Evolutionary conservation across 2,113 vertebrate species (phyloP), one percentile per base, ranked within the genome.

Genomic region (Tauraco erythrolophus): DNA sequence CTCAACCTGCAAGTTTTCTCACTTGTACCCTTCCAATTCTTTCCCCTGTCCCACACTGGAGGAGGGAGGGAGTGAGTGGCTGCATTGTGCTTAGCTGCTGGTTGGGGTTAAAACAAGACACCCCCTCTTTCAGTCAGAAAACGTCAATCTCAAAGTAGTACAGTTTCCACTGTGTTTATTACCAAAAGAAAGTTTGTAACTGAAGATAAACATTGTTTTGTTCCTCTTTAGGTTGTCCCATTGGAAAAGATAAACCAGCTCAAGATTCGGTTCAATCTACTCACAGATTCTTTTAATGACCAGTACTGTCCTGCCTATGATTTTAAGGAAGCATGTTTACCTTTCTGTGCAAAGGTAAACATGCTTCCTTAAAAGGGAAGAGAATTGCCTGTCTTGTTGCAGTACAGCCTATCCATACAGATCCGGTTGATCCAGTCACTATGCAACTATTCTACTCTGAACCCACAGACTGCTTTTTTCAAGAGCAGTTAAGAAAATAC

Each of bases 361-460:
- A n/a, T n/a, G n/a, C n/a, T n/a, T n/a, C n/a, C n/a, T n/a, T n/a
- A 5, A 82, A 19, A 85, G 17, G 2, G 11, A 57, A 68, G 43
- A 53, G 14, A 54, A 50, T 23, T 84, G 4, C 14, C 9, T 43
- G 5, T 24, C 0, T 0, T 24, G 13, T 57, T 62, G 5, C 4
- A 53, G 37, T 33, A 58, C 37, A 77, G 9, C 16, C 16, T 8
- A 61, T 43, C 22, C 13, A 14, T 30, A 28, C 3, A n/a, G 17
- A 64, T n/a, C 45, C 1, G n/a, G 4, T 5, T 80, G 10, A 19
- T 9, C 24, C 3, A 76, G 19, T 7, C 31, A 23, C 39, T 60
- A 11, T 13, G 5, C 4, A 16, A 18, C 8, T 51, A 16, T 24
- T 50, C 23, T 37, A 37, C 22, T 62, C 16, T 43, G 17, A 22